These are phyloP conservation scores for Hippocampus mohnikei DNA, from an alignment of 2,113 vertebrate genomes.

Conservation along the genomic window DNA sequence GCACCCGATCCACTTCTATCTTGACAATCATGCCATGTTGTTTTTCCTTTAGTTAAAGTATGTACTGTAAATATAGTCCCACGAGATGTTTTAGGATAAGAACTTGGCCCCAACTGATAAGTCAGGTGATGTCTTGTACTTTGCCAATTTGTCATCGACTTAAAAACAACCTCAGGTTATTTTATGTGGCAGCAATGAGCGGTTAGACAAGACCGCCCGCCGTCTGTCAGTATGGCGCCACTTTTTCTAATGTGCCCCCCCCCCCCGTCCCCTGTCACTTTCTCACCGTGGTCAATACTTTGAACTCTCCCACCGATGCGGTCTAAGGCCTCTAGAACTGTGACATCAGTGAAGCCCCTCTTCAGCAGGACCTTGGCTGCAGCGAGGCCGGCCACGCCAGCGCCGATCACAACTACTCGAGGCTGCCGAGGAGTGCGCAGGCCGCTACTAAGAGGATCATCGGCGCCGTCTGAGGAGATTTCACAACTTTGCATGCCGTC, in stretches of 20 bases:
- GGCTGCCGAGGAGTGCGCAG: conserved; percentile 88
- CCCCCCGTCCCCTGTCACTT: too few relatives aligned
- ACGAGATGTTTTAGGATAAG: too few relatives aligned
- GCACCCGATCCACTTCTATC: too few relatives aligned
- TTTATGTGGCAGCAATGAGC: neutral
- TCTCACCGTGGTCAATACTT: conserved; percentile 88
- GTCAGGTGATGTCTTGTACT: neutral
- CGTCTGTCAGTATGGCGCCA: neutral
- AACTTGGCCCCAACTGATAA: too few relatives aligned
- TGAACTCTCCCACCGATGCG: conserved; percentile 92
- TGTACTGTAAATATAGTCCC: too few relatives aligned
- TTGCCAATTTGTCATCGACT: neutral
- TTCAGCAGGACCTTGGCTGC: conserved; percentile 88
- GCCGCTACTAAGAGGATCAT: conserved; percentile 98
- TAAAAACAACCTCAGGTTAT: neutral
- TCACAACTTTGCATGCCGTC: conserved; percentile 99
- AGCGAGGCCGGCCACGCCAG: conserved; percentile 92
- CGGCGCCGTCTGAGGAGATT: conserved; percentile 98
- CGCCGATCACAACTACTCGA: conserved; percentile 96
- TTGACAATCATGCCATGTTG: too few relatives aligned
- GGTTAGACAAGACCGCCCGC: neutral
- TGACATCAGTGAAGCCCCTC: conserved; percentile 93
- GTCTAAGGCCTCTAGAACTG: conserved; percentile 91
- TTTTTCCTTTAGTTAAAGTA: too few relatives aligned
- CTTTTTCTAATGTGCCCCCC: neutral